These are phyloP conservation scores for Hedya salicella DNA, from an alignment of 2,888 invertebrate species.

Conservation along the genomic window DNA sequence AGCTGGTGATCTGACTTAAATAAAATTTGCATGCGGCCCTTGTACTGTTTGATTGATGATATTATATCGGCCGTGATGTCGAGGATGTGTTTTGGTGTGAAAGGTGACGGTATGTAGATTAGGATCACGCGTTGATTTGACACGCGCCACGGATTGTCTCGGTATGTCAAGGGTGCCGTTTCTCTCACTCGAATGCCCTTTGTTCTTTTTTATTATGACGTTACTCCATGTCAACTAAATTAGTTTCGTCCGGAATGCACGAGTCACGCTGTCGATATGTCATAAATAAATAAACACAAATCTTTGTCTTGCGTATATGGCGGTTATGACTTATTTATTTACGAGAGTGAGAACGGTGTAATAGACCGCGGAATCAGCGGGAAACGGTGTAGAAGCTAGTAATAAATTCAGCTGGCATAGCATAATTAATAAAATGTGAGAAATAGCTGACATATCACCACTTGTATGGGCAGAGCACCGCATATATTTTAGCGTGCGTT, in stretches of 20 bases:
- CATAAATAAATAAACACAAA: conserved; percentile 42
- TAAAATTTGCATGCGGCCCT: conserved; percentile 72
- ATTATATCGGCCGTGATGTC: conserved; percentile 60
- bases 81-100: conserved; percentile 68
- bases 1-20: conserved; percentile 69
- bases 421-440: conserved; percentile 74
- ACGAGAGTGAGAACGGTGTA: conserved; percentile 60
- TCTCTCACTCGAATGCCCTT: conserved; percentile 63
- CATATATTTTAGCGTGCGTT: conserved; percentile 55
- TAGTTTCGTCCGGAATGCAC: conserved; percentile 65
- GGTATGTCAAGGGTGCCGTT: conserved; percentile 71
- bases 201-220: conserved; percentile 58
- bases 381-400: conserved; percentile 50
- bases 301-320: conserved; percentile 47
- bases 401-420: conserved; percentile 58
- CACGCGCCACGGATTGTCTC: conserved; percentile 67
- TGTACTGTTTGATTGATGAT: conserved; percentile 75
- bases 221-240: conserved; percentile 60
- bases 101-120: conserved; percentile 82
- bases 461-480: conserved; percentile 52
- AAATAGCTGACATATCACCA: conserved; percentile 74
- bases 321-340: conserved; percentile 55
- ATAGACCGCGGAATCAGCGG: conserved; percentile 51
- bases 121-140: conserved; percentile 70
- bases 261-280: conserved; percentile 59